Conservation (phyloP, 2,113 vertebrate species). For the Channa maculata region DNA sequence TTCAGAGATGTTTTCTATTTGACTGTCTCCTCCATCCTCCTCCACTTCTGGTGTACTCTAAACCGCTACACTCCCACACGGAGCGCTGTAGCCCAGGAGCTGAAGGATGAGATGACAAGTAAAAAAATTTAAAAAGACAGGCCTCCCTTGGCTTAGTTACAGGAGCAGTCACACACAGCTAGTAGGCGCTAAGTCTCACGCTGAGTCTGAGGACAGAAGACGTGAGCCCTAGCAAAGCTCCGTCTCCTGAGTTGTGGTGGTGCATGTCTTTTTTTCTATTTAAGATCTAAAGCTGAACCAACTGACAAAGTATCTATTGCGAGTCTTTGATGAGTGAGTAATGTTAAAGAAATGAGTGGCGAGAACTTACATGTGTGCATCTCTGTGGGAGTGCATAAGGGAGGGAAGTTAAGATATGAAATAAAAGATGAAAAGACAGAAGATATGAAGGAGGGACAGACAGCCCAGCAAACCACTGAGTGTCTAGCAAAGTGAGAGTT, state of each 20-base stretch:
- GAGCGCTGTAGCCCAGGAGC: constrained; percentile 39
- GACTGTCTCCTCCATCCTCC: constrained; percentile 47
- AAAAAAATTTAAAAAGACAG: constrained; percentile 54
- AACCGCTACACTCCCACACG: constrained; percentile 62
- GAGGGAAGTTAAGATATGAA: constrained; percentile 33
- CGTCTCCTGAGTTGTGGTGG: constrained; percentile 40
- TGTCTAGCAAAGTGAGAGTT: constrained; percentile 66
- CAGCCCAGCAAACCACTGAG: constrained; percentile 44
- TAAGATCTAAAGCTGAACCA: constrained; percentile 33
- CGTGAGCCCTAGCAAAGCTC: constrained; percentile 33
- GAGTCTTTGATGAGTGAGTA: constrained; percentile 53
- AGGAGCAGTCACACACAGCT: constrained; percentile 43
- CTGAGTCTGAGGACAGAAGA: constrained; percentile 32
- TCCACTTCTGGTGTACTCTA: constrained; percentile 46
- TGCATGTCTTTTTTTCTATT: constrained; percentile 36
- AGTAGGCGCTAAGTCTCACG: constrained; percentile 36
- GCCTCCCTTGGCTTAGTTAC: constrained; percentile 39
- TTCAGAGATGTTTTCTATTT: constrained; percentile 62
- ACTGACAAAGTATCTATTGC: constrained; percentile 52
- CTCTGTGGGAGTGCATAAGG: constrained; percentile 58
- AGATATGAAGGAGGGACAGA: constrained; percentile 54
- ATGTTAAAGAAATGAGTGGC: constrained; percentile 28
- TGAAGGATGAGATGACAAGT: constrained; percentile 42
- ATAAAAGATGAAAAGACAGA: constrained; percentile 52
- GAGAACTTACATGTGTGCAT: constrained; percentile 50